A percentile compares a stretch with the other conserved stretches of the same genome.
These are phyloP conservation scores for Ctenopoma multispine DNA, from an alignment of 2,797 vertebrate species.

Conservation along the genomic window DNA sequence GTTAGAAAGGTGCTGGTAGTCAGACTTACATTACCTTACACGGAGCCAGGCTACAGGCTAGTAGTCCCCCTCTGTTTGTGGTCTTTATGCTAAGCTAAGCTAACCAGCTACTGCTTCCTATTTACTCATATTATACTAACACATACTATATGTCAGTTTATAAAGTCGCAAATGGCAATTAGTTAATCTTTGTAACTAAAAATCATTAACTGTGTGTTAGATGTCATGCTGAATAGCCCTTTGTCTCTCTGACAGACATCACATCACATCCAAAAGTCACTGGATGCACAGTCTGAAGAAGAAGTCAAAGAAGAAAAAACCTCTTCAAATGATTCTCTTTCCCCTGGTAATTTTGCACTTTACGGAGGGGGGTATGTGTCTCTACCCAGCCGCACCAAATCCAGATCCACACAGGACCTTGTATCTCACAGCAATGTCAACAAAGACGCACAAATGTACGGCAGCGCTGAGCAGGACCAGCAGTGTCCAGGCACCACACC, in stretches of 20 bases:
- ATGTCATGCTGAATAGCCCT: background rate
- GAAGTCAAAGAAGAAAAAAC: constrained; percentile 2
- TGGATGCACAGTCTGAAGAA: constrained; percentile 1
- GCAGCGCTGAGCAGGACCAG: constrained; percentile 4
- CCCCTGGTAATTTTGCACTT: background rate
- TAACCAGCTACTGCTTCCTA: background rate
- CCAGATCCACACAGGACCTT: constrained; percentile 59
- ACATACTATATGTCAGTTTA: background rate
- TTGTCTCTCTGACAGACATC: constrained; percentile 35
- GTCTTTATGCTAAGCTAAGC: background rate
- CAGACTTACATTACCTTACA: too few species aligned
- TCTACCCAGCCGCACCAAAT: constrained; percentile 34
- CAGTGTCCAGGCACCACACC: background rate
- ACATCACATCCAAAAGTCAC: background rate
- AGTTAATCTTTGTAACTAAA: background rate
- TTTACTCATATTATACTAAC: too few species aligned
- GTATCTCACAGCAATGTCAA: constrained; percentile 14
- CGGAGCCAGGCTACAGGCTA: too few species aligned
- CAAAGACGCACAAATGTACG: background rate
- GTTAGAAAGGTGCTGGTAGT: too few species aligned
- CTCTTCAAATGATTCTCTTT: background rate
- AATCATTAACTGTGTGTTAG: background rate
- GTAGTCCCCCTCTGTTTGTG: too few species aligned
- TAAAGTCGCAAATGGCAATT: background rate
- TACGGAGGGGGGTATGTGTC: constrained; percentile 53